Percentiles rank a stretch among this genome's conserved stretches.
Evolutionary conservation across 2,113 vertebrate genomes (phyloP).

Genomic region (Sapajus apella): DNA sequence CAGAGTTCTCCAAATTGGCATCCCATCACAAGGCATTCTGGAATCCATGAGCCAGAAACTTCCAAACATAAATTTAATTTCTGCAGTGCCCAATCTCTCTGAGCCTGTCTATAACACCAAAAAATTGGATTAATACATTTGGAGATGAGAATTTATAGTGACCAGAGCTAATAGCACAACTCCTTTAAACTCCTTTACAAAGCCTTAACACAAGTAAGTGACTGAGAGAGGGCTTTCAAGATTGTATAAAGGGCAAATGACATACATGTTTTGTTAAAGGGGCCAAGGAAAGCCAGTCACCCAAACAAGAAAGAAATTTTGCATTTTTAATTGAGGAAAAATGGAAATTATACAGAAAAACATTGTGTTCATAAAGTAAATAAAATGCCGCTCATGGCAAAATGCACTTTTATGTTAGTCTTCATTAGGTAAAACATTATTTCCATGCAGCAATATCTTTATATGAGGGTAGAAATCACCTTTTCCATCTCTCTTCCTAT

Average conservation of each 20-base stretch:
- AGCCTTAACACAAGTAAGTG: not conserved
- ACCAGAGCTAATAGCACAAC: not conserved
- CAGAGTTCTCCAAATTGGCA: not conserved
- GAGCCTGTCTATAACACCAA: not conserved
- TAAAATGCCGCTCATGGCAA: slow-evolving; percentile 40
- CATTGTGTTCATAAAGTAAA: slow-evolving; percentile 48
- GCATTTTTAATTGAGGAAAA: slow-evolving; percentile 65
- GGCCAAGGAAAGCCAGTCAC: not conserved
- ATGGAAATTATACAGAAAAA: slow-evolving; percentile 56
- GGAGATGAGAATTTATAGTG: not conserved
- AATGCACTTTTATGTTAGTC: slow-evolving; percentile 35
- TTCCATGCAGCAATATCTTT: slow-evolving; percentile 56
- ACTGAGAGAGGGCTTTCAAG: not conserved
- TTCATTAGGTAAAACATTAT: slow-evolving; percentile 29
- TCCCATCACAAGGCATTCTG: not conserved
- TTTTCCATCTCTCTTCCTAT: slow-evolving; percentile 62
- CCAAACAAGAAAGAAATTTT: slow-evolving; percentile 45
- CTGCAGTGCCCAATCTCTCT: not conserved
- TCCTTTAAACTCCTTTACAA: not conserved
- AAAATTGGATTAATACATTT: not conserved
- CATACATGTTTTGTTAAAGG: not conserved
- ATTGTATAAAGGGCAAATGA: slow-evolving; percentile 8
- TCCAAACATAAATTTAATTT: not conserved
- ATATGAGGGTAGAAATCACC: slow-evolving; percentile 67
- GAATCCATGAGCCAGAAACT: not conserved